phyloP scores from a whole-genome alignment of 2,797 vertebrate genomes.

The Macroramphosus scolopax region DNA sequence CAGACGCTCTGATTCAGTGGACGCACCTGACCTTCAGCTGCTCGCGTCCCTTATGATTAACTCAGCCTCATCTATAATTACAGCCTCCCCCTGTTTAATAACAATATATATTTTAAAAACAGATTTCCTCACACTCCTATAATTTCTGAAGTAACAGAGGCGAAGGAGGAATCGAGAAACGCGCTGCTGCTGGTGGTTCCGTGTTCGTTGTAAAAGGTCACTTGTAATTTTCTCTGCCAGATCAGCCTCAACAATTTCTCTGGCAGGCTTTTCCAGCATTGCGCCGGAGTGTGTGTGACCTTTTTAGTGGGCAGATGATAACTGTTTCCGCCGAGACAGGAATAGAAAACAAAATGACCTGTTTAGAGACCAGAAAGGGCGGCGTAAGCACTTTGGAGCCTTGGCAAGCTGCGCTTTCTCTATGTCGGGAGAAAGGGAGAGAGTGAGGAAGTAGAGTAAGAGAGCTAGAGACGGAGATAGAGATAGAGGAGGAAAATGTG shows the following conservation, averaged over 20 bases:
- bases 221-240: conserved; percentile 71
- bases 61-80: conserved; percentile 43
- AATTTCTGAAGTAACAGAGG: conserved; percentile 42
- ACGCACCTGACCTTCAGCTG: conserved; percentile 58
- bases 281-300: conserved; percentile 63
- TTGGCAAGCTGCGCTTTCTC: conserved; percentile 51
- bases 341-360: conserved; percentile 82
- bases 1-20: conserved; percentile 42
- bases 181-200: conserved; percentile 36
- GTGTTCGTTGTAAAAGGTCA: conserved; percentile 74
- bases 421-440: conserved; percentile 56
- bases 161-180: conserved; percentile 41
- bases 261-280: conserved; percentile 64
- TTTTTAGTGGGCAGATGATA: conserved; percentile 77
- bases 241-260: conserved; percentile 71
- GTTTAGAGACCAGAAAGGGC: conserved; percentile 74
- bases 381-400: conserved; percentile 68
- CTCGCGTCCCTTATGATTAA: conserved; percentile 49
- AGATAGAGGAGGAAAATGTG: conserved; percentile 41
- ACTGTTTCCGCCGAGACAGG: conserved; percentile 71
- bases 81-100: conserved; percentile 47
- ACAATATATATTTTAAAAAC: conserved; percentile 38
- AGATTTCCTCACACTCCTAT: conserved; percentile 10
- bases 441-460: conserved; percentile 30
- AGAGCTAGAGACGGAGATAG: conserved; percentile 23